Percentiles rank a stretch among this genome's conserved stretches.
Conservation (phyloP, 2,797 vertebrate species). For the Cossypha polioptera region DNA sequence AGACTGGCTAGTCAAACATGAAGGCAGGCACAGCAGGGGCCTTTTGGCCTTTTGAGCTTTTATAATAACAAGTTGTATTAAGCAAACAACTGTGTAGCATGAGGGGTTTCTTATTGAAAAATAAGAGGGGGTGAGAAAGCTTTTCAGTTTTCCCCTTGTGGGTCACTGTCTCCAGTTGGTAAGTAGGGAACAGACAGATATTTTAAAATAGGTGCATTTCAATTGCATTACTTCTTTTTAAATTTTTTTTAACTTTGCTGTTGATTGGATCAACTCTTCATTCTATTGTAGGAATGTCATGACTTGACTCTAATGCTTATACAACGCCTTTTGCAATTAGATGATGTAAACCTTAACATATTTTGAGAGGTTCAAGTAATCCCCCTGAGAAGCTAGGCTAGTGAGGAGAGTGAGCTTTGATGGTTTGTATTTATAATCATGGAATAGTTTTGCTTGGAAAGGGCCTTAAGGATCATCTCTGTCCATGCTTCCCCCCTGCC, state of each 20-base stretch:
- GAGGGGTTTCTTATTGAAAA: slow-evolving; percentile 44
- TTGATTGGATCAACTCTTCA: slow-evolving; percentile 36
- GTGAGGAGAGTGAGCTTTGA: not conserved
- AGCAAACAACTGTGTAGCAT: slow-evolving; percentile 48
- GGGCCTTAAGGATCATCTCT: not conserved
- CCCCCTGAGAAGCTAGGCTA: slow-evolving; percentile 14
- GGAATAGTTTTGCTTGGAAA: not conserved
- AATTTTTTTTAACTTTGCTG: not conserved
- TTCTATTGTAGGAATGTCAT: slow-evolving; percentile 28
- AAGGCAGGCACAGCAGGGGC: slow-evolving; percentile 12
- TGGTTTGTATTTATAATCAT: slow-evolving; percentile 19
- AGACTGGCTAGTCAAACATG: slow-evolving; percentile 22
- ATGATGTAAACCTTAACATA: slow-evolving; percentile 48
- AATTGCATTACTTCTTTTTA: slow-evolving; percentile 20
- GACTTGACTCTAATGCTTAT: slow-evolving; percentile 47
- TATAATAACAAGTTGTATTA: slow-evolving; percentile 42
- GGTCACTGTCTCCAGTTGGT: not conserved
- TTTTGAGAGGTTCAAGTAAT: slow-evolving; percentile 2
- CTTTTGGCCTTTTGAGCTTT: slow-evolving; percentile 49
- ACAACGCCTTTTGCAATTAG: slow-evolving; percentile 64
- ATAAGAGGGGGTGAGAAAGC: not conserved
- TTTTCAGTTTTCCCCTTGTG: slow-evolving; percentile 22
- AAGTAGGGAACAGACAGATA: not conserved
- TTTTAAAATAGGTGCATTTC: slow-evolving; percentile 35
- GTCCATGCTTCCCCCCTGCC: fast-evolving